Conservation (phyloP, 2,888 invertebrate genomes). For the Sussaba pulchella region DNA sequence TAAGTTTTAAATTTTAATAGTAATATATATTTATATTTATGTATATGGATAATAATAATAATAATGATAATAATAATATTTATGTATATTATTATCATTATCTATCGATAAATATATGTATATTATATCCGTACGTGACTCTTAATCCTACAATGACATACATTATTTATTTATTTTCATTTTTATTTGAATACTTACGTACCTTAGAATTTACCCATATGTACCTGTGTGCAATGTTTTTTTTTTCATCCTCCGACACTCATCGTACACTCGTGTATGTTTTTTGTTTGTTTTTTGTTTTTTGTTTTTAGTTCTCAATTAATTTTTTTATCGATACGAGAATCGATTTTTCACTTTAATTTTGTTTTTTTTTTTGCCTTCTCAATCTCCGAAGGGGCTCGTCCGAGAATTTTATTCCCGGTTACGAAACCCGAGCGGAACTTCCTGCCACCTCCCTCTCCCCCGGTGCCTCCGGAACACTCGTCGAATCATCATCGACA, state of each 20-base stretch:
- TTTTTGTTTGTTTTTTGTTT: conserved; percentile 32
- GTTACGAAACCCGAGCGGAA: not conserved
- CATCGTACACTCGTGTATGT: conserved; percentile 54
- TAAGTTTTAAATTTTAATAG: conserved; percentile 60
- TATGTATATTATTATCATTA: conserved; percentile 42
- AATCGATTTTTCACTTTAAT: conserved; percentile 42
- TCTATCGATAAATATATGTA: conserved; percentile 60
- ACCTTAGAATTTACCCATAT: conserved; percentile 68
- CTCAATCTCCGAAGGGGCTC: not conserved
- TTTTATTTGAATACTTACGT: conserved; percentile 64
- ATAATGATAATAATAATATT: conserved; percentile 44
- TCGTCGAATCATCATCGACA: conserved; percentile 43
- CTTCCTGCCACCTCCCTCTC: conserved; percentile 2
- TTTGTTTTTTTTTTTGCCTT: conserved; percentile 40
- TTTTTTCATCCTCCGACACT: conserved; percentile 12
- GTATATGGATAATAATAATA: conserved; percentile 57
- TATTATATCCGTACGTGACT: conserved; percentile 58
- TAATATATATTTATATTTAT: conserved; percentile 65
- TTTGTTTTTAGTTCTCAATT: conserved; percentile 19
- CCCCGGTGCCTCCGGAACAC: conserved; percentile 13
- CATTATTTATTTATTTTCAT: conserved; percentile 45
- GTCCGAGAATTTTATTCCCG: conserved; percentile 60
- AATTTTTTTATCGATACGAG: conserved; percentile 42
- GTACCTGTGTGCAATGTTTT: conserved; percentile 64
- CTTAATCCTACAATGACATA: conserved; percentile 61